Conservation (phyloP, 1,140 invertebrate species). For the Lepidurus couesii region DNA sequence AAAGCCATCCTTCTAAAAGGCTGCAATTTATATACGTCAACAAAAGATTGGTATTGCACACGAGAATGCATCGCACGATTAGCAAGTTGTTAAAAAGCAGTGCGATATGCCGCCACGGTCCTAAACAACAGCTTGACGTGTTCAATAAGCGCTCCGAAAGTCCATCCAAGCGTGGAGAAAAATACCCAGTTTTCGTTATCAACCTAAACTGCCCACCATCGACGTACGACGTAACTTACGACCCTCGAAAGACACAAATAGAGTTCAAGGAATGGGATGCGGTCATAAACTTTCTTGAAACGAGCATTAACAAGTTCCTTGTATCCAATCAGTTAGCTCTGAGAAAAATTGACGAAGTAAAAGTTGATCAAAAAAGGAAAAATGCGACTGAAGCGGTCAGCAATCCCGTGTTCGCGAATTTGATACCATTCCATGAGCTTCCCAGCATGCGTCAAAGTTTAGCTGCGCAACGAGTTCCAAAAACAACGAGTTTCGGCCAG, state of each 20-base stretch:
- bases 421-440: not conserved
- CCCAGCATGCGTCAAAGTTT: not conserved
- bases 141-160: not conserved
- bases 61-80: slow-evolving; percentile 50
- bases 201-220: slow-evolving; percentile 51
- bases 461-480: not conserved
- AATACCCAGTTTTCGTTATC: not conserved
- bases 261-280: slow-evolving; percentile 57
- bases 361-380: not conserved
- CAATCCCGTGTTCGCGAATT: not conserved
- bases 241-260: slow-evolving; percentile 50
- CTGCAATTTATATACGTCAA: slow-evolving; percentile 61
- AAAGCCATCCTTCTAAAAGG: slow-evolving; percentile 49
- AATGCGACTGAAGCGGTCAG: not conserved
- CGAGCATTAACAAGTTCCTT: not conserved
- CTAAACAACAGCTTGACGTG: not conserved
- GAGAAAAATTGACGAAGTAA: not conserved
- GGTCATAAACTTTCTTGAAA: slow-evolving; percentile 49
- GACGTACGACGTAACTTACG: slow-evolving; percentile 53
- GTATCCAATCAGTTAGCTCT: not conserved
- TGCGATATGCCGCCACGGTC: not conserved
- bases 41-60: slow-evolving; percentile 51
- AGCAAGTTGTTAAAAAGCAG: slow-evolving; percentile 43
- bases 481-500: not conserved
- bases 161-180: not conserved